Conservation (phyloP, 2,113 vertebrate genomes). For the Phyllostomus discolor region DNA sequence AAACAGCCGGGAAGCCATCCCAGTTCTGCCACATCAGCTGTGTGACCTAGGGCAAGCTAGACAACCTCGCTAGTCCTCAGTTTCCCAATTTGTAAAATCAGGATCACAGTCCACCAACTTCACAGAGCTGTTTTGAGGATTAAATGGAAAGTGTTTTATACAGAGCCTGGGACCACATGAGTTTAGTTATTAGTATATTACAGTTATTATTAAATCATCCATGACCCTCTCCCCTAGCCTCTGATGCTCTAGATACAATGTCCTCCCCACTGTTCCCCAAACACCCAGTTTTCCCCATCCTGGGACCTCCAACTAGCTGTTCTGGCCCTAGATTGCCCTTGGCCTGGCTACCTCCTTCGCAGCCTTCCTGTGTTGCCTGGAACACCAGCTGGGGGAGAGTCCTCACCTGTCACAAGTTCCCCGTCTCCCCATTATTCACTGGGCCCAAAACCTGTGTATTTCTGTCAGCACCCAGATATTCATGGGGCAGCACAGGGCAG, state of each 20-base stretch:
- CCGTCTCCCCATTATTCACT: background rate
- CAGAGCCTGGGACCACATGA: background rate
- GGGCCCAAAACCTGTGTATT: background rate
- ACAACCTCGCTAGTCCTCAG: background rate
- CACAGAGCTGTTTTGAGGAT: background rate
- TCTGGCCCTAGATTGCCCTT: background rate
- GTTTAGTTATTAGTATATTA: background rate
- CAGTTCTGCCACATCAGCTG: background rate
- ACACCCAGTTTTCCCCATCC: background rate
- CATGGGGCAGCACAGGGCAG: no score
- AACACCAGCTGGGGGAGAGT: background rate
- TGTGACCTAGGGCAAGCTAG: background rate
- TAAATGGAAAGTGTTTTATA: background rate
- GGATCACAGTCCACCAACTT: no score
- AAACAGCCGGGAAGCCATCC: background rate
- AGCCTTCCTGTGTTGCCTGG: background rate
- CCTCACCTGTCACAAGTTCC: background rate
- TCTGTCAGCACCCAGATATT: background rate
- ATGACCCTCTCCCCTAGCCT: no score
- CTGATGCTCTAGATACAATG: no score
- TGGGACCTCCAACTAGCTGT: fast-evolving
- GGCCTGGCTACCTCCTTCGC: background rate
- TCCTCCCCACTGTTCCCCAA: background rate
- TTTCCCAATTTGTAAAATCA: background rate
- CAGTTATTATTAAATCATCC: background rate